Evolutionary conservation across 2,797 vertebrate genomes (phyloP).

Genomic region (Dryobates pubescens): DNA sequence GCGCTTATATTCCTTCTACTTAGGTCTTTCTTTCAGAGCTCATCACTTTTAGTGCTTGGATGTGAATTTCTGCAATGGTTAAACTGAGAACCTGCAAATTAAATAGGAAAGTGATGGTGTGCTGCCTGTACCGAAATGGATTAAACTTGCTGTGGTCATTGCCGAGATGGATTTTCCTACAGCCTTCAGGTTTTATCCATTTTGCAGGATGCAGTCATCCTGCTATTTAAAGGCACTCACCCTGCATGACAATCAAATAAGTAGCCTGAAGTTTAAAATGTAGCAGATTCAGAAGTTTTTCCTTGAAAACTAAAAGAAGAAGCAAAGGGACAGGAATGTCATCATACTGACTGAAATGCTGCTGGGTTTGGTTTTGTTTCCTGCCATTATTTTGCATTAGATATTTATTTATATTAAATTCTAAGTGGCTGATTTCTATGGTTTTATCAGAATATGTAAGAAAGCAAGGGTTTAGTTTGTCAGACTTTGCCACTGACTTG

Average conservation of each 20-base stretch:
- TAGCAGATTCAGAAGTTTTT: background rate
- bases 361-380: background rate
- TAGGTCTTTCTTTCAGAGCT: background rate
- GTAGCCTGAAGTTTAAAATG: slow-evolving; percentile 4
- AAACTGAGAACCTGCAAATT: slow-evolving; percentile 5
- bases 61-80: slow-evolving; percentile 1
- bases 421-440: background rate
- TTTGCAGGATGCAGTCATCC: slow-evolving; percentile 9
- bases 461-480: background rate
- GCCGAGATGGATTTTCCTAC: background rate
- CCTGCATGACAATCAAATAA: background rate
- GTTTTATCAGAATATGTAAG: background rate
- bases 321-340: background rate
- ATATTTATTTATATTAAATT: background rate
- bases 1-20: background rate
- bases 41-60: background rate
- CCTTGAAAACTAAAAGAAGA: background rate
- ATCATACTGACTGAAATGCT: background rate
- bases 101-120: slow-evolving; percentile 2
- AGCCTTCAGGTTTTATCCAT: background rate
- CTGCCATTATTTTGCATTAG: background rate
- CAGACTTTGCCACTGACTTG: background rate
- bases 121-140: background rate
- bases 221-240: background rate
- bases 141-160: slow-evolving; percentile 18